Evolutionary conservation across 1,140 invertebrate genomes (phyloP).

Genomic region (Drosophila suzukii): DNA sequence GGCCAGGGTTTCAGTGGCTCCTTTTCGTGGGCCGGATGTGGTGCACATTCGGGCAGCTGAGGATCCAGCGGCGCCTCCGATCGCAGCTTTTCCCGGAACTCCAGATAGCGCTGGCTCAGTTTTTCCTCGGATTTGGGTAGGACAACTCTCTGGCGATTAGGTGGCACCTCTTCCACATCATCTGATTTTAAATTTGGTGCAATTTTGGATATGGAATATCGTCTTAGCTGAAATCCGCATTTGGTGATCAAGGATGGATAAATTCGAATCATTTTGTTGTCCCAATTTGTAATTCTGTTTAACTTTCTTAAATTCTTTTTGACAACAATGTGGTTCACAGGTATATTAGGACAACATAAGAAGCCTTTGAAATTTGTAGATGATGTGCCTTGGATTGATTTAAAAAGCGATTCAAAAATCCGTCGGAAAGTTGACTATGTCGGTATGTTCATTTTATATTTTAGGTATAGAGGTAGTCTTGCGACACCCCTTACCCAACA

Average conservation of each 20-base stretch:
- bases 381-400: too few species aligned
- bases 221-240: background rate
- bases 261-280: conserved; percentile 5
- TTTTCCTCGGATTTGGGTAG: background rate
- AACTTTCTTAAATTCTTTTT: background rate
- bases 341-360: too few species aligned
- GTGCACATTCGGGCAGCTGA: conserved; percentile 35
- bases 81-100: conserved; percentile 61
- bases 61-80: conserved; percentile 20
- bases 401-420: too few species aligned
- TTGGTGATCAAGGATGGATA: background rate
- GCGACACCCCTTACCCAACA: too few species aligned
- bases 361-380: too few species aligned
- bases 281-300: too few species aligned
- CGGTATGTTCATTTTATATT: too few species aligned
- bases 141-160: background rate
- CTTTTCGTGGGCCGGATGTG: conserved; percentile 60
- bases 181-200: background rate
- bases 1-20: conserved; percentile 59
- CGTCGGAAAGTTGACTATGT: too few species aligned
- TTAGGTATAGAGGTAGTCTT: too few species aligned
- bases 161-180: conserved; percentile 1
- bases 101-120: conserved; percentile 54
- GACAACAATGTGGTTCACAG: background rate
- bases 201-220: background rate